Percentiles rank a stretch among this genome's conserved stretches.
Conservation (phyloP, 2,797 vertebrate genomes). For the Capromys pilorides region DNA sequence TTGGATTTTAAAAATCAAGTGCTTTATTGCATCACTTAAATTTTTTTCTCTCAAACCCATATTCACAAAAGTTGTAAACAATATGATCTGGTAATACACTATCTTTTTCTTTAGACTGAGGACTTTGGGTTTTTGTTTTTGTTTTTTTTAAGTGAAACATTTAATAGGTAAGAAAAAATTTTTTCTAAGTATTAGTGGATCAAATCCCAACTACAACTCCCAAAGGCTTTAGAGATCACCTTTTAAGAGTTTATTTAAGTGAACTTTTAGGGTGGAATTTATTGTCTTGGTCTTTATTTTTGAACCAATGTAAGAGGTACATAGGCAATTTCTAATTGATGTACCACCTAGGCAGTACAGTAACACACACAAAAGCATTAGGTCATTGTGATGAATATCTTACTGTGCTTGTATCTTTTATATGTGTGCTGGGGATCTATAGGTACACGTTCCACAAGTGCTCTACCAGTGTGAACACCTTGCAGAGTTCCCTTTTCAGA, state of each 20-base stretch:
- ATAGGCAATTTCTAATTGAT: slow-evolving; percentile 26
- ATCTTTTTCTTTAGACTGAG: slow-evolving; percentile 58
- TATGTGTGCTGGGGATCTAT: not conserved
- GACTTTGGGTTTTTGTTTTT: not conserved
- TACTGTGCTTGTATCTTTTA: not conserved
- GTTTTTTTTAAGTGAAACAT: slow-evolving; percentile 20
- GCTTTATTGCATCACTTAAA: slow-evolving; percentile 76
- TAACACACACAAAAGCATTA: not conserved
- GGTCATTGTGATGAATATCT: not conserved
- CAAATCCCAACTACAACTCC: slow-evolving; percentile 35
- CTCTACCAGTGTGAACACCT: not conserved
- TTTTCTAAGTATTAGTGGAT: slow-evolving; percentile 26
- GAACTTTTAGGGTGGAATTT: slow-evolving; percentile 68
- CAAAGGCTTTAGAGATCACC: slow-evolving; percentile 5
- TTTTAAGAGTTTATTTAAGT: slow-evolving; percentile 46
- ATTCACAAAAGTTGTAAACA: slow-evolving; percentile 72
- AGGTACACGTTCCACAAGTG: not conserved
- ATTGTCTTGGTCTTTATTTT: slow-evolving; percentile 63
- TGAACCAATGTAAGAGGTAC: slow-evolving; percentile 3
- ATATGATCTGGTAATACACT: slow-evolving; percentile 62
- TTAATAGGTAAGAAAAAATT: slow-evolving; percentile 34
- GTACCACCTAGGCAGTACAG: not conserved
- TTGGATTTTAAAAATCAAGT: slow-evolving; percentile 69
- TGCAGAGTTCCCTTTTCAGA: not conserved
- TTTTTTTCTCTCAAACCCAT: slow-evolving; percentile 63